Evolutionary conservation across 2,888 invertebrate species (phyloP).

Genomic region (Timema podura): DNA sequence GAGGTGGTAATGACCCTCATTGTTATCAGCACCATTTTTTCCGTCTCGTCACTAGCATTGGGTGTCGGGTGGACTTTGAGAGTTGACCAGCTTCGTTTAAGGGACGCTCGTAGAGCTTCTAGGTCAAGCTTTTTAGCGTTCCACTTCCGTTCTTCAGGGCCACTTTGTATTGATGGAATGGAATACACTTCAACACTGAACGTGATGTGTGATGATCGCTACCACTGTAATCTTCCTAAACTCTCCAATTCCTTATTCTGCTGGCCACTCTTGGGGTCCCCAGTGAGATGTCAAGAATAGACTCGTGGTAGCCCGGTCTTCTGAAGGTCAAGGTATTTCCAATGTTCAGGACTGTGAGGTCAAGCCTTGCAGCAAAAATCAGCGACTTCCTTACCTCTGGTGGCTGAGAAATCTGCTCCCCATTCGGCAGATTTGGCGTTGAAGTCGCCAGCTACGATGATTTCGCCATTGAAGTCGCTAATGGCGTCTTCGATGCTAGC

Average conservation of each 20-base stretch:
- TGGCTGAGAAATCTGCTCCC: not conserved
- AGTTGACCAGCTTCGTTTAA: not conserved
- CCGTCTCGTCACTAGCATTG: too few species aligned
- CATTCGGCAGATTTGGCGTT: not conserved
- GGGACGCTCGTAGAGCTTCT: not conserved
- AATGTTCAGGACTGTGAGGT: not conserved
- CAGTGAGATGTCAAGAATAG: not conserved
- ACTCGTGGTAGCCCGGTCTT: not conserved
- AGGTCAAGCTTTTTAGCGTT: too few species aligned
- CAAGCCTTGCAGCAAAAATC: not conserved
- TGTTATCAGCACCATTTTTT: too few species aligned
- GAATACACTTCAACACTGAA: not conserved
- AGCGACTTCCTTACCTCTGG: not conserved
- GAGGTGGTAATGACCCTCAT: too few species aligned
- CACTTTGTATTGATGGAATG: not conserved
- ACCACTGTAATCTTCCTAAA: not conserved
- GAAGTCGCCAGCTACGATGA: not conserved
- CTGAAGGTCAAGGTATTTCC: not conserved
- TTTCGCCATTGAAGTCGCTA: not conserved
- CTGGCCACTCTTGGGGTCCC: too few species aligned
- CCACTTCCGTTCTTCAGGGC: too few species aligned
- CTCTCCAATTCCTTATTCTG: not conserved
- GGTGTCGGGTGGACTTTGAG: not conserved
- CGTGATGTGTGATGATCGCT: not conserved
- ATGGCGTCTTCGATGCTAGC: constrained; percentile 3